Evolutionary conservation across 2,113 vertebrate genomes (phyloP), one percentile per base, ranked within the genome.

Genomic region (Colius striatus): DNA sequence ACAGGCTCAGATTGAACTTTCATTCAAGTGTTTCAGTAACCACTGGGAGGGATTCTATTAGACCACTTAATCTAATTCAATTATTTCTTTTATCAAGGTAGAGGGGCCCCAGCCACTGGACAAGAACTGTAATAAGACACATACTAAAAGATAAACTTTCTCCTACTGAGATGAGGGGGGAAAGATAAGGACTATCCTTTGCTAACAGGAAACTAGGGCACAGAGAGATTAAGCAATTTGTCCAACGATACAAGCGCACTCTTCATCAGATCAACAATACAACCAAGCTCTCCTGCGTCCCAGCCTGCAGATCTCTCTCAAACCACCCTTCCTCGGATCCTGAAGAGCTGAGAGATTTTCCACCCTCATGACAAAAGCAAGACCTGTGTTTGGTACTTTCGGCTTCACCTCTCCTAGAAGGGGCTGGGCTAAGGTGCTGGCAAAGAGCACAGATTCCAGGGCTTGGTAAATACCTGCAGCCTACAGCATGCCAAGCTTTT

Each of bases 21-120:
- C 78, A 94, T 91, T 83, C 61, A 92, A 95, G 85, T 91, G 85
- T 90, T 94, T 94, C 72, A 95, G 85, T 81, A 95, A 93, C 65
- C 85, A 92, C 85, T 45, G 48, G 74, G 63, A 50, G 79, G 81
- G 87, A 96, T 84, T 78, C 78, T 74, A 88, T 91, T 85, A 94
- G 75, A 54, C 11, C 22, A 67, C 77, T 94, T 90, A 77, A 95
- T 92, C 72, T 93, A 88, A 95, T 90, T 90, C 14, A 93, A 93
- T 93, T 91, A 90, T 86, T 86, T 70, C 45, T 83, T 90, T 78
- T 36, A 86, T 74, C 67, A 90, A 97, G 84, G 90, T 93, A 84
- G 55, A 90, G 86, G 61, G 93, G 82, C 86, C 93, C 57, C 90
- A 95, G 79, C 26, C 63, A 63, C 72, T 1, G 1, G 67, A 87